Base-by-base conservation (phyloP, 2,113 vertebrate species). In the Rhabdornis inornatus region DNA sequence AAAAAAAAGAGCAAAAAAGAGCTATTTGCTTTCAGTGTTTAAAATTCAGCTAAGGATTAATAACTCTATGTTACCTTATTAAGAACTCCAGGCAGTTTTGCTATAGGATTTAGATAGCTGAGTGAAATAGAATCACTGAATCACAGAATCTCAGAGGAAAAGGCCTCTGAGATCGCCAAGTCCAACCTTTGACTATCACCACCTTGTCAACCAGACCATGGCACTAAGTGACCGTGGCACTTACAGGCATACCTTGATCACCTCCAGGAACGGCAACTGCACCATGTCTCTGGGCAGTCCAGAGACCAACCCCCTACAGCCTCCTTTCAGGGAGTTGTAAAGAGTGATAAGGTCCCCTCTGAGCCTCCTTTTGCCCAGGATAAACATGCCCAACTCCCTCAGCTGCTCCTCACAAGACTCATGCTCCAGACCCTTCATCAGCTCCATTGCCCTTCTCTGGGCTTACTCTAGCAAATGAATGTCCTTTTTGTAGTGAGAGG, bases 41-140 rank as follows among this genome's bases (percentile, higher is more conserved):
- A 55, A 55, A 79, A 83, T 81, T 84, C 68, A 95, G 44, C 75
- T 44, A 77, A 59, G 31, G 27, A 57, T 77, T 87, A 90, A 63
- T 20, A 74, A 76, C 94, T 90, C 22, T 57, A 7, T 37, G 10
- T 44, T 74, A 57, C 30, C 23, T 47, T n/a, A 45, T 42, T 53
- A 78, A 79, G 47, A 89, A 87, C n/a, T 87, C 42, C 12, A 45
- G 40, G 56, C 15, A 63, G 23, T 61, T 88, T 88, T 1, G 1
- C 39, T 47, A 22, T 30, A 63, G 39, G 39, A 74, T 90, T 92
- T 70, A 39, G 75, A 39, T 22, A 77, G 24, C 21, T 63, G 37
- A 50, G 21, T 57, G 45, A 66, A 83, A 83, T 1, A 42, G 30
- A 59, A 89, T 60, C 45, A 24, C 23, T 24, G 45, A 69, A 49